Percentiles rank a stretch among this genome's conserved stretches.
Conservation (phyloP, 2,797 vertebrate species). For the Paramormyrops hopkinsi region DNA sequence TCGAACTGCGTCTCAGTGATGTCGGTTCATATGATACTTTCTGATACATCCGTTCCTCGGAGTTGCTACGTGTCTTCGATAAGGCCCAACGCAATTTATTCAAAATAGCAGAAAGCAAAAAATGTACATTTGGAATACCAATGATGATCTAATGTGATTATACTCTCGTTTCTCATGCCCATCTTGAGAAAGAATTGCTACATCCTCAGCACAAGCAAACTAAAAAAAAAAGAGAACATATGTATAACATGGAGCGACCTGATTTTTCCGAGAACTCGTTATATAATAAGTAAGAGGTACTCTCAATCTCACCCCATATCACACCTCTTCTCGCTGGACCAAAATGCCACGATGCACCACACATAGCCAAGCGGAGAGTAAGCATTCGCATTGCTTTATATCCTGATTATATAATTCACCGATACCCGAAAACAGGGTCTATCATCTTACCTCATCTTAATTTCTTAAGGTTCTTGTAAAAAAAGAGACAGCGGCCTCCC, state of each 20-base stretch:
- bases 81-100: neutral
- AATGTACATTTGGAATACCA: neutral
- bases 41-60: neutral
- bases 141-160: neutral
- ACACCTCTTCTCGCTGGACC: slow-evolving; percentile 33
- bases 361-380: slow-evolving; percentile 20
- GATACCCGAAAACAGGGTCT: slow-evolving; percentile 34
- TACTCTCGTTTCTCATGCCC: neutral
- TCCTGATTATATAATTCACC: slow-evolving; percentile 24
- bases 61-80: neutral
- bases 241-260: neutral
- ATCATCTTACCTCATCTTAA: slow-evolving; percentile 54
- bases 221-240: neutral
- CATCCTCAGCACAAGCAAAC: neutral
- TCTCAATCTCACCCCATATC: slow-evolving; percentile 62
- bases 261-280: slow-evolving; percentile 29
- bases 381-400: slow-evolving; percentile 27
- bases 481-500: slow-evolving; percentile 49
- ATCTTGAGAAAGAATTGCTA: neutral
- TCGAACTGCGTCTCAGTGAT: neutral
- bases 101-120: neutral
- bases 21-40: neutral
- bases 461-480: slow-evolving; percentile 27
- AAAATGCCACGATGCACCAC: slow-evolving; percentile 12
- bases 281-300: slow-evolving; percentile 44